These are phyloP conservation scores for Erannis defoliaria DNA, from an alignment of 2,888 invertebrate species.

Conservation along the genomic window DNA sequence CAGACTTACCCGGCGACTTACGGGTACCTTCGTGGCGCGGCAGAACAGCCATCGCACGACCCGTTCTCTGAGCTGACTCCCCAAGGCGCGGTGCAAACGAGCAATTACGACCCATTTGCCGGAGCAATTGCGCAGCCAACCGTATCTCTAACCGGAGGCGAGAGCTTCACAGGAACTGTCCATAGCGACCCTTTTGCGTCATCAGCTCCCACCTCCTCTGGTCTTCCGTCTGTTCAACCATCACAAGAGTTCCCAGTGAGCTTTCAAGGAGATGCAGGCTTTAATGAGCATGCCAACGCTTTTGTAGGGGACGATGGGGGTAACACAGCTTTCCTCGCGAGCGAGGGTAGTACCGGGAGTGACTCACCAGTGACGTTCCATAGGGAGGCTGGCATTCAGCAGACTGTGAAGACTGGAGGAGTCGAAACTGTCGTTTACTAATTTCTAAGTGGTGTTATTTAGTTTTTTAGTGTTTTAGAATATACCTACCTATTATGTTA, in stretches of 20 bases:
- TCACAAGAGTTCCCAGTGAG: slow-evolving; percentile 57
- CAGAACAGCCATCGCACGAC: slow-evolving; percentile 60
- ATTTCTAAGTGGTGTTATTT: slow-evolving; percentile 11
- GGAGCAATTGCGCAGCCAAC: slow-evolving; percentile 58
- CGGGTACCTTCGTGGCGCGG: slow-evolving; percentile 65
- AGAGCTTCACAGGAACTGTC: slow-evolving; percentile 59
- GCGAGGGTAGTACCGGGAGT: slow-evolving; percentile 55
- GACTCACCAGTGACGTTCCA: slow-evolving; percentile 69
- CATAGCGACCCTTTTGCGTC: slow-evolving; percentile 60
- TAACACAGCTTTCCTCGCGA: slow-evolving; percentile 52
- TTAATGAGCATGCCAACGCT: slow-evolving; percentile 59
- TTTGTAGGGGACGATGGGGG: slow-evolving; percentile 61
- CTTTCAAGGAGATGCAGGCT: slow-evolving; percentile 57
- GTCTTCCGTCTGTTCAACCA: slow-evolving; percentile 54
- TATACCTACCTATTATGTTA: too few species aligned
- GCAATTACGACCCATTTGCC: slow-evolving; percentile 62
- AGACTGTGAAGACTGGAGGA: slow-evolving; percentile 70
- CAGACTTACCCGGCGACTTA: slow-evolving; percentile 70
- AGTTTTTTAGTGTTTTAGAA: neutral
- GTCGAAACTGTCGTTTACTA: slow-evolving; percentile 72
- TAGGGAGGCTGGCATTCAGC: slow-evolving; percentile 75
- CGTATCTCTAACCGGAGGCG: slow-evolving; percentile 55
- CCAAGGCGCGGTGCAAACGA: slow-evolving; percentile 58
- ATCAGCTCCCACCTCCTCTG: slow-evolving; percentile 54
- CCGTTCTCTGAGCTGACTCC: slow-evolving; percentile 62